Conservation (phyloP, 2,797 vertebrate species). For the Lithobates sylvaticus region DNA sequence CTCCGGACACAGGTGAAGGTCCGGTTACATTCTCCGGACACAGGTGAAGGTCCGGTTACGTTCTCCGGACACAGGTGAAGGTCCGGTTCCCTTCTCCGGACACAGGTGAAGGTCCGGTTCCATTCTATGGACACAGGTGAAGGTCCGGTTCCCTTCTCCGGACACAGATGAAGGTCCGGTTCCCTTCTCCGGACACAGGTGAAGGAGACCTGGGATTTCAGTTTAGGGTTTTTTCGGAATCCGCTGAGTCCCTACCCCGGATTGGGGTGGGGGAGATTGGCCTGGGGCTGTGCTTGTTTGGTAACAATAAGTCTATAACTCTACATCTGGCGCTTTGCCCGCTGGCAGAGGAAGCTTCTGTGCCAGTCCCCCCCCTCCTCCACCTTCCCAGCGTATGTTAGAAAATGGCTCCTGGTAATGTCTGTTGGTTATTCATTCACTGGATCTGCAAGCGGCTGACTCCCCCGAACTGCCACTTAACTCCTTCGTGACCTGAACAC, state of each 20-base stretch:
- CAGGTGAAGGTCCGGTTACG: too few relatives aligned
- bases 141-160: too few relatives aligned
- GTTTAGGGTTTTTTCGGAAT: too few relatives aligned
- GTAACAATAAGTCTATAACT: constrained; percentile 11
- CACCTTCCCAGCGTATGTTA: neutral
- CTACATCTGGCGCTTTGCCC: neutral
- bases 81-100: neutral
- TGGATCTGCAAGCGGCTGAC: neutral
- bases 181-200: too few relatives aligned
- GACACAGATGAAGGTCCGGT: too few relatives aligned
- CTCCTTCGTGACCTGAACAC: neutral
- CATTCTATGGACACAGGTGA: too few relatives aligned
- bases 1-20: neutral
- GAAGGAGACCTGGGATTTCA: too few relatives aligned
- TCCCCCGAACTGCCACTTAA: constrained; percentile 7
- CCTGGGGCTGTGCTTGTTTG: neutral
- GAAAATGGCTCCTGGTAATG: neutral
- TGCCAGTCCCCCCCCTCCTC: neutral
- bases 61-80: neutral
- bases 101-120: too few relatives aligned
- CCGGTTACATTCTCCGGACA: neutral
- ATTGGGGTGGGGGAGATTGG: neutral
- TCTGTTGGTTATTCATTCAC: constrained; percentile 52
- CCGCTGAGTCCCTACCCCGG: neutral
- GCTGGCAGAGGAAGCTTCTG: neutral